Evolutionary conservation across 2,113 vertebrate genomes (phyloP), one percentile per base, ranked within the genome.

Genomic region (Takifugu flavidus): DNA sequence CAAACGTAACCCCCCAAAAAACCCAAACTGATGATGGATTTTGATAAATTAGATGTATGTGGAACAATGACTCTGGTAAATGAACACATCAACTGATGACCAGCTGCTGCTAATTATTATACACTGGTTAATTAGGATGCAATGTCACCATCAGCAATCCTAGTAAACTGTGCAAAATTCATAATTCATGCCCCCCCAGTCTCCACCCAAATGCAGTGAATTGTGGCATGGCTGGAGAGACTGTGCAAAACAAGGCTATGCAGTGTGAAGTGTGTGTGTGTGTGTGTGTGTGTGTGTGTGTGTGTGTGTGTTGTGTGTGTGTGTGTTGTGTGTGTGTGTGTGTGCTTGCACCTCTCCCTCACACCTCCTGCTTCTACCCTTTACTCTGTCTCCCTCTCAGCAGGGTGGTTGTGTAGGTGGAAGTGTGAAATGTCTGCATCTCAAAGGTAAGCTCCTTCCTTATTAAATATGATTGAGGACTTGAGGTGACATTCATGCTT

Each of bases 71-170:
- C 82, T 85, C 71, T 76, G 72, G 72, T 82, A 88, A 87, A 89
- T 88, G 77, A 88, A 87, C 78, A 82, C 84, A 79, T 87, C 86
- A 83, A 85, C 84, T 86, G 87, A 83, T 90, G 89, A 86, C 87
- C 89, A 89, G 89, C 85, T 89, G 86, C 88, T 88, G 86, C 80
- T 87, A 87, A 89, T 89, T 89, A 87, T 87, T 88, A 84, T 86
- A 86, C 86, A 83, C 80, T 82, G 82, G 83, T 87, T 89, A 89
- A 87, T 89, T 89, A 87, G 82, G 80, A 83, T 71, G 67, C 74
- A 77, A 70, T 86, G 82, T 85, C 83, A 82, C 82, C 82, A 80
- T 78, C 85, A 61, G 77, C 70, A 74, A 68, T 57, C 74, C 80
- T 72, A 66, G 78, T 87, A 82, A 89, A 88, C 80, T 80, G 78